Percentiles rank a stretch among this genome's conserved stretches.
Conservation (phyloP, 1,140 invertebrate genomes). For the Drosophila orena region DNA sequence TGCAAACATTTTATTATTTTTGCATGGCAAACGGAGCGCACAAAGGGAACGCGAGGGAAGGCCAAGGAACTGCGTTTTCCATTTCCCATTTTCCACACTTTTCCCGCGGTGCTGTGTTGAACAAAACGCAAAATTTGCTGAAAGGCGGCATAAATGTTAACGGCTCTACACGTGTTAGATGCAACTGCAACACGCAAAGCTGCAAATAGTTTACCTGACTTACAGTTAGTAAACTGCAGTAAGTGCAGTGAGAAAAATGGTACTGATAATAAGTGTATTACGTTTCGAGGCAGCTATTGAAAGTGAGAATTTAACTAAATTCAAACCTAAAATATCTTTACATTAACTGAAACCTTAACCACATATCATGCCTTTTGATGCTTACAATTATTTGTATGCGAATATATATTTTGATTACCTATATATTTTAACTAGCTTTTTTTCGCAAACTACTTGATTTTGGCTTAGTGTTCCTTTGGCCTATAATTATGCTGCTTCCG, state of each 20-base stretch:
- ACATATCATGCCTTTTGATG: no score
- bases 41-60: neutral
- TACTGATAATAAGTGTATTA: no score
- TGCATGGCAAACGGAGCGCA: slow-evolving; percentile 25
- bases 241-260: slow-evolving; percentile 14
- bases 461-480: slow-evolving; percentile 8
- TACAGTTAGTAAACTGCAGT: slow-evolving; percentile 9
- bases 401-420: no score
- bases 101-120: slow-evolving; percentile 44
- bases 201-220: slow-evolving; percentile 44
- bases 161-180: slow-evolving; percentile 48
- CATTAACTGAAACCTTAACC: no score
- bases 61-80: slow-evolving; percentile 39
- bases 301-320: no score
- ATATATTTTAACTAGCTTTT: neutral
- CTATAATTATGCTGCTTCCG: slow-evolving; percentile 68
- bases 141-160: slow-evolving; percentile 57
- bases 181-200: slow-evolving; percentile 56
- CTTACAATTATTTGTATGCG: no score
- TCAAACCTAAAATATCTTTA: no score
- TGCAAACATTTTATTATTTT: slow-evolving; percentile 58
- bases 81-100: slow-evolving; percentile 5
- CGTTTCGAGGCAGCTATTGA: no score
- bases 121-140: slow-evolving; percentile 63
- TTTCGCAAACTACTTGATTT: neutral